Conservation (phyloP, 92 coral and sea anemone species). For the Zoanthus gigantus region DNA sequence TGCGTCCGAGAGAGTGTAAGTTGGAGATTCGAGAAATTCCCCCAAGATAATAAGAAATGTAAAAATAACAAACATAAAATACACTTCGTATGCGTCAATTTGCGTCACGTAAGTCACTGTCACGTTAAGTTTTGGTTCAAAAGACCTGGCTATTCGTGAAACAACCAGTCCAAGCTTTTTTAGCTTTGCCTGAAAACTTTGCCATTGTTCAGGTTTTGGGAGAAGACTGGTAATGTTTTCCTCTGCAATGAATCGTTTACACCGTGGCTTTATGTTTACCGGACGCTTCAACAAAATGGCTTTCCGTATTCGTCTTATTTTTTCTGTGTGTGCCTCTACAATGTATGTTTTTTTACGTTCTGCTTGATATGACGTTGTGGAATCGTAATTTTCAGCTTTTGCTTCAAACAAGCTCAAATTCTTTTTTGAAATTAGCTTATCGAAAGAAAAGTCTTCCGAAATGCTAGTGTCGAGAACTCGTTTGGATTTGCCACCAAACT, state of each 20-base stretch:
- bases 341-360: neutral
- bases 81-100: conserved; percentile 67
- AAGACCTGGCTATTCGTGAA: conserved; percentile 15
- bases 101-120: conserved; percentile 57
- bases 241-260: neutral
- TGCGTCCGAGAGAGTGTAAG: conserved; percentile 89
- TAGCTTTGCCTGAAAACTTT: neutral
- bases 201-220: neutral
- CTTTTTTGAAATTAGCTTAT: neutral
- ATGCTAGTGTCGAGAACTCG: neutral
- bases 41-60: conserved; percentile 78
- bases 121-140: conserved; percentile 33
- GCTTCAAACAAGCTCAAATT: neutral
- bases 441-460: neutral
- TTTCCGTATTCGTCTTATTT: neutral
- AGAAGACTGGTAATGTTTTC: neutral
- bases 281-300: neutral
- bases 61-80: conserved; percentile 71
- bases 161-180: conserved; percentile 10
- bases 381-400: neutral
- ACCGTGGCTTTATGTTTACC: neutral
- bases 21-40: conserved; percentile 90
- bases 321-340: neutral
- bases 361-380: neutral
- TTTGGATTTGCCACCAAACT: neutral